Base-by-base conservation (phyloP, 1,140 invertebrate species). In the Neodiprion pinetum region DNA sequence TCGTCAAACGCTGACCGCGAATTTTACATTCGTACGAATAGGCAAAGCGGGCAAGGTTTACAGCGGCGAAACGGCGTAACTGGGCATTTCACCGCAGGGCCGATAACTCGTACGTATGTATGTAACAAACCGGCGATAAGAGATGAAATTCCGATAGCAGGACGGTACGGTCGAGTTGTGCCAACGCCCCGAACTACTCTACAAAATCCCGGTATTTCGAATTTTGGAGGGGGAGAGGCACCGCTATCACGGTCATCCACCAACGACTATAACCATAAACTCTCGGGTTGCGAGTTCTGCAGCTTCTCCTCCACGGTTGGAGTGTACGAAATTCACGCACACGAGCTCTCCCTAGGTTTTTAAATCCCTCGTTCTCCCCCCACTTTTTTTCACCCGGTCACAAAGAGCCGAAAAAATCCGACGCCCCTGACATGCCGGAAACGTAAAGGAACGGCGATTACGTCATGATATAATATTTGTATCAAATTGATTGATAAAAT, bases 131-230 rank as follows among this genome's bases (percentile, higher is more conserved):
- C 53, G n/a, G 53, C n/a, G 53, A 61, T 61, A 61, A 61, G 53
- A 61, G 53, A 61, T 61, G 53, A 17, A 8, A 61, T 61, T 5
- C 53, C 53, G 53, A 61, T 61, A 61, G n/a, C 11, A 61, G 53
- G 11, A 61, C 4, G 4, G 53, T 17, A 0, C 28, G 5, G 28
- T 40, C 28, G 28, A 61, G 53, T 9, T 14, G 53, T 7, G 53
- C 53, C 53, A 61, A 7, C 53, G 53, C 53, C 11, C 53, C 53
- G 11, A 12, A 61, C 11, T 9, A 61, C 53, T 61, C n/a, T 9
- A 61, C 53, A 61, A 61, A 61, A 61, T 61, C 53, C 53, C 53
- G n/a, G 53, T 61, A 61, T 61, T 61, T 61, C 53, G 11, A 61
- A 61, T 17, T 12, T 61, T 61, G 53, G 11, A 40, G 28, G 28